These are phyloP conservation scores for Melanostigma gelatinosum DNA, from an alignment of 2,113 vertebrate species.

Conservation along the genomic window DNA sequence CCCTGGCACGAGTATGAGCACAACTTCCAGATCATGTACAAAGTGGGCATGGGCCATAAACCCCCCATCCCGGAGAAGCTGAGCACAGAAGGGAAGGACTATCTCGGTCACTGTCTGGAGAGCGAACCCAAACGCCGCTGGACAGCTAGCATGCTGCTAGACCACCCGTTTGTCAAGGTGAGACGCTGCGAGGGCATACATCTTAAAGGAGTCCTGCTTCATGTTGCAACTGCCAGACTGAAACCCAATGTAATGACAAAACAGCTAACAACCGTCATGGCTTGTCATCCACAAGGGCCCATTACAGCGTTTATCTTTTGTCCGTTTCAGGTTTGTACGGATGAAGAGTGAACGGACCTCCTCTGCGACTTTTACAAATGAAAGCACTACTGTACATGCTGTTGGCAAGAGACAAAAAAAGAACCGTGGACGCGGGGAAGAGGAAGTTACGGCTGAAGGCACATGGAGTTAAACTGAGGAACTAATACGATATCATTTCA, in stretches of 20 bases:
- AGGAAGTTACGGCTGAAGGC: conserved; percentile 70
- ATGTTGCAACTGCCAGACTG: neutral
- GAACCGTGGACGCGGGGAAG: conserved; percentile 60
- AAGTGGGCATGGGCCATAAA: conserved; percentile 99
- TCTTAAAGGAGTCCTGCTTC: neutral
- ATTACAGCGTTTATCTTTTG: neutral
- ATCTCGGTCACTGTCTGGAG: conserved; percentile 95
- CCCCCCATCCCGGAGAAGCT: conserved; percentile 95
- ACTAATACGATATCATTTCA: conserved; percentile 73
- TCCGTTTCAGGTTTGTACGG: conserved; percentile 93
- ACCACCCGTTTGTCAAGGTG: conserved; percentile 99
- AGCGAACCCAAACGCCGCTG: conserved; percentile 96
- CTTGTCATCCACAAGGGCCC: neutral
- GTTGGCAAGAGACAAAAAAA: conserved; percentile 82
- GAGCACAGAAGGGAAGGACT: conserved; percentile 97
- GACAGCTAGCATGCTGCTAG: conserved; percentile 96
- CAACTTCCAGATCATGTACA: conserved; percentile 99
- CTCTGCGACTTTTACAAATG: conserved; percentile 73
- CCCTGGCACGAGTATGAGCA: conserved; percentile 99
- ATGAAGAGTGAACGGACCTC: conserved; percentile 91
- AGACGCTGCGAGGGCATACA: neutral
- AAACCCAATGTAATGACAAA: neutral
- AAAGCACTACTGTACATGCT: conserved; percentile 94
- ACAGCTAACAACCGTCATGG: neutral
- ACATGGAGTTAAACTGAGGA: conserved; percentile 80